Base-by-base conservation (phyloP, 37 sponge, comb jelly and placozoan species). In the Ephydatia muelleri region DNA sequence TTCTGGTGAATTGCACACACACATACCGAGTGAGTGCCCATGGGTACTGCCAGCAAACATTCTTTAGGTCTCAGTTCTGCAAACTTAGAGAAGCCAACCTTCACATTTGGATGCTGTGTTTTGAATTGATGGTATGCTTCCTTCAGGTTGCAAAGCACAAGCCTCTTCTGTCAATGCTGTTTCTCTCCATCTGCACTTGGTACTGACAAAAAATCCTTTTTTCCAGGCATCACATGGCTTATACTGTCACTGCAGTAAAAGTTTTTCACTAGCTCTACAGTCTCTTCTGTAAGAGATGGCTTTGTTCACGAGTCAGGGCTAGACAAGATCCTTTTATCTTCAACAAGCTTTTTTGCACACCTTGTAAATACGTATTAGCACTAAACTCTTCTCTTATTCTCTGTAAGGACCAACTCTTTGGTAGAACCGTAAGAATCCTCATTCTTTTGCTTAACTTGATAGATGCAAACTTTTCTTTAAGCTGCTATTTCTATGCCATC, bases 61-160 rank as follows among this genome's bases (percentile, higher is more conserved):
- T 74, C 30, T 34, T 74, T 73, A 48, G 84, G 84, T 19, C 84
- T 49, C 25, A 83, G 75, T 28, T 36, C 65, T 34, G 75, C 73
- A 75, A 83, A 83, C 12, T 73, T 83, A 4, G 83, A 82, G 83
- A 82, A 82, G 25, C 72, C 75, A 48, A 83, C 73, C 29, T 75
- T 80, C 28, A 5, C 67, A 19, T 31, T 6, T 57, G 80, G 80
- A 39, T 80, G 67, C 3, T 43, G 34, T 43, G 36, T 48, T 43
- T 77, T 77, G 49, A 80, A 80, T 57, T 11, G 13, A 21, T 80
- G 32, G 27, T 80, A 80, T 28, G 36, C 31, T 28, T 80, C 80
- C 36, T 27, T 9, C 33, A 80, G 65, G 36, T 73, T 80, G 68
- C 80, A 33, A 32, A 80, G 67, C 12, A 80, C 34, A 5, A 80